Percentiles rank a stretch among this genome's conserved stretches.
Conservation (phyloP, 2,113 vertebrate species). For the Egretta garzetta region DNA sequence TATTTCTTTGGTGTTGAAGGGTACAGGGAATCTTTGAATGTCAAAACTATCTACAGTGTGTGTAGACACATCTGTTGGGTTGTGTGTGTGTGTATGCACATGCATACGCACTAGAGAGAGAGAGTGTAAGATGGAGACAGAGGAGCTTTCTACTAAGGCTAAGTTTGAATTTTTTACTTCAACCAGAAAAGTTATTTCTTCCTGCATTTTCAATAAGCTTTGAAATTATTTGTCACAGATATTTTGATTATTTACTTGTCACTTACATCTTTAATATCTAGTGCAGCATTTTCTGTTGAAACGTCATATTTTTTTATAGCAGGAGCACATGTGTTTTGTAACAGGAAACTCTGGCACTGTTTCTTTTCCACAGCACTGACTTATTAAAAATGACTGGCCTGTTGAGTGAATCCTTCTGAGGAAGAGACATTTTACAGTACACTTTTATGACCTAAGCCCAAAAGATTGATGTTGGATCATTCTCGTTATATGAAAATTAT, state of each 20-base stretch:
- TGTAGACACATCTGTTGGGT: background rate
- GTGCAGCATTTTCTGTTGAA: background rate
- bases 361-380: conserved; percentile 4
- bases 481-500: background rate
- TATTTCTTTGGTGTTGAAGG: background rate
- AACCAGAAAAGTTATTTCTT: background rate
- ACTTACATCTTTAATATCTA: background rate
- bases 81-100: background rate
- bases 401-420: background rate
- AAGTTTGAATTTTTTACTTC: background rate
- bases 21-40: background rate
- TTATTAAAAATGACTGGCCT: conserved; percentile 20
- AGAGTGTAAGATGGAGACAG: background rate
- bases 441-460: background rate
- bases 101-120: background rate
- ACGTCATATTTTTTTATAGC: background rate
- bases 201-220: background rate
- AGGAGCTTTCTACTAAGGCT: background rate
- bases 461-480: background rate
- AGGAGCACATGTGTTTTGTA: conserved; percentile 1
- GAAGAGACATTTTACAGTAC: background rate
- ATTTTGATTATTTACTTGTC: background rate
- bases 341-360: background rate
- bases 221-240: background rate
- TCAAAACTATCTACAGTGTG: background rate